These are phyloP conservation scores for Astreopora myriophthalma DNA, from an alignment of 64 coral and sea anemone genomes.

Conservation along the genomic window DNA sequence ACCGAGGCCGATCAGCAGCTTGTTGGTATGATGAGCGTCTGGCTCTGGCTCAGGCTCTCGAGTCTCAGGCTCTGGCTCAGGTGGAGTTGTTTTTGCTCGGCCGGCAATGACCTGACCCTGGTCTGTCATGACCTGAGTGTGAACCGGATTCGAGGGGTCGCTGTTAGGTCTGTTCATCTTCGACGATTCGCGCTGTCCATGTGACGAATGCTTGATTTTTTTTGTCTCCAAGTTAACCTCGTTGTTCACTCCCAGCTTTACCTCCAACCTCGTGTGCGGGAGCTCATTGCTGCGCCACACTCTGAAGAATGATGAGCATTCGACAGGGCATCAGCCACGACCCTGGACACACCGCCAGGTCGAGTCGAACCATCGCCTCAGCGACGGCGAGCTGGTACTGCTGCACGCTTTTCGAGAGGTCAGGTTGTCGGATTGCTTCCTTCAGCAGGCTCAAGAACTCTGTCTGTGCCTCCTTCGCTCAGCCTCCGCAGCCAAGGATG, in stretches of 20 bases:
- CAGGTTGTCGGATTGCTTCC: not conserved
- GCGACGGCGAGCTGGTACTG: not conserved
- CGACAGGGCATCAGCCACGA: not conserved
- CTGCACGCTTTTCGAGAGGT: not conserved
- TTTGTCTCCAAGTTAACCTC: not conserved
- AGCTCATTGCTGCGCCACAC: not conserved
- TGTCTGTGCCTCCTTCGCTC: not conserved
- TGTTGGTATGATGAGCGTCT: too few relatives aligned
- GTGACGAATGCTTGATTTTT: not conserved
- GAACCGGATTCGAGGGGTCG: not conserved
- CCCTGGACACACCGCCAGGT: not conserved
- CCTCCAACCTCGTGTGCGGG: not conserved
- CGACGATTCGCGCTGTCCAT: not conserved
- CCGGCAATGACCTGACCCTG: too few relatives aligned
- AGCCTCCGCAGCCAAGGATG: not conserved
- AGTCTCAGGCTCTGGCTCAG: too few relatives aligned
- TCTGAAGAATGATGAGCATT: not conserved
- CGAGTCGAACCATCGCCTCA: not conserved
- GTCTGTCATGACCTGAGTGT: not conserved
- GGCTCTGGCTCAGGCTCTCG: too few relatives aligned
- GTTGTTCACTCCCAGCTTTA: not conserved
- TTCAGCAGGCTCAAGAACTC: not conserved
- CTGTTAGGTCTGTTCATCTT: not conserved
- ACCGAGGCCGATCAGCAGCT: too few relatives aligned
- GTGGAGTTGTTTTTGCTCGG: too few relatives aligned